Base-by-base conservation (phyloP, 2,888 invertebrate species). In the Julus scanicus region DNA sequence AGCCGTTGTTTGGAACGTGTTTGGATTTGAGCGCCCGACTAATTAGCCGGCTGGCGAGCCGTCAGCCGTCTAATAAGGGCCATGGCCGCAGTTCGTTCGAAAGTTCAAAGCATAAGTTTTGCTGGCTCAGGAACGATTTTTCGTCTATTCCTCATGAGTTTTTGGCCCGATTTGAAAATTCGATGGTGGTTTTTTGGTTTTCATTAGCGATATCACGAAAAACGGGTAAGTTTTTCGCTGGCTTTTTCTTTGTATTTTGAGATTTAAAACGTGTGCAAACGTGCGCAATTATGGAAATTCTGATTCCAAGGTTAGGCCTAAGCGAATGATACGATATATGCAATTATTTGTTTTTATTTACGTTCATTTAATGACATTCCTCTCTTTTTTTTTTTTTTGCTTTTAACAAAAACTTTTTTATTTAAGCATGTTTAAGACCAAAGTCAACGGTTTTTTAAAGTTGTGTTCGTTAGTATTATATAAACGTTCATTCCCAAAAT, bases 211-310 rank as follows among this genome's bases (percentile, higher is more conserved):
- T 80, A 29, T 80, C 9, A 13, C 80, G 80, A 80, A 80, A 80
- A 80, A 80, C 80, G 80, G 80, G 80, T 80, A 80, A 80, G 80
- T 80, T 80, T 80, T 80, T 80, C 80, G 80, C 80, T 13, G 13
- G 15, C 8, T 80, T 80, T 80, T 39, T 37, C 37, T 15, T 80
- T 37, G 37, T 80, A 13, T 5, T 8, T 13, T 3, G 13, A 39
- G 80, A 39, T 80, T 80, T 37, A 8, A 80, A 80, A 80, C 2
- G 8, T 80, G 80, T n/a, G 57, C n/a, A 57, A 57, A 57, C 4
- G 3, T n/a, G 63, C n/a, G 63, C 63, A 17, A 44, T 44, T 44
- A 44, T 5, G 3, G 29, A 39, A 71, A 20, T 37, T 80, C 37
- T 4, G 37, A 80, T 39, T 80, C 13, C 4, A 9, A 11, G 4